Conservation (phyloP, 2,797 vertebrate genomes). For the Sebastes kiyomatsui region DNA sequence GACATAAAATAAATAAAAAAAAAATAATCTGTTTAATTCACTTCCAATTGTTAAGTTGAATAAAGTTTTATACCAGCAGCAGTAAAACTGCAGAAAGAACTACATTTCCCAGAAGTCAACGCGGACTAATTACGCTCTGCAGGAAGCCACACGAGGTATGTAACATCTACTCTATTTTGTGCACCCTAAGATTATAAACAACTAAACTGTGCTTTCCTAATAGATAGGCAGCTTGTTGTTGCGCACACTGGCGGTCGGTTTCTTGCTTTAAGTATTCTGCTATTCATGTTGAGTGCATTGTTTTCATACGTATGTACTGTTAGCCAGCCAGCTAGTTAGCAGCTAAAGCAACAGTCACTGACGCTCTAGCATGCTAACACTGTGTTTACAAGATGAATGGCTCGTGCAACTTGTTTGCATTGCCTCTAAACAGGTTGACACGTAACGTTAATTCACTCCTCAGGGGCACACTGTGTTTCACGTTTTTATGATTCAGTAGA, state of each 20-base stretch:
- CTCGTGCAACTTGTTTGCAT: conserved; percentile 33
- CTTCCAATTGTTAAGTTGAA: background rate
- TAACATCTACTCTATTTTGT: accelerated
- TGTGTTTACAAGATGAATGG: background rate
- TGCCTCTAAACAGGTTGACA: background rate
- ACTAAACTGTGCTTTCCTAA: accelerated
- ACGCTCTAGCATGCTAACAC: background rate
- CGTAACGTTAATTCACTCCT: background rate
- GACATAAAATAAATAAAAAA: too few species aligned
- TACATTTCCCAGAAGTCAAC: conserved; percentile 33
- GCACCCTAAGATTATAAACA: accelerated
- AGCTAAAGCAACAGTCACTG: background rate
- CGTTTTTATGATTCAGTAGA: background rate
- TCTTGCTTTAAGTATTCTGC: accelerated
- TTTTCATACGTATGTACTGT: background rate
- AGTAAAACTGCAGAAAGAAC: background rate
- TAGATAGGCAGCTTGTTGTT: accelerated
- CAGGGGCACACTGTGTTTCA: background rate
- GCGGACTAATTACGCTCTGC: background rate
- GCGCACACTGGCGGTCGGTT: accelerated
- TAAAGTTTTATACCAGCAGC: background rate
- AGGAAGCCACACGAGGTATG: conserved; percentile 27
- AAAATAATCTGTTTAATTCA: background rate
- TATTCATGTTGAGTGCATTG: background rate
- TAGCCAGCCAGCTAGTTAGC: conserved; percentile 12